Percentiles rank a stretch among this genome's conserved stretches.
These are phyloP conservation scores for Halesus radiatus DNA, from an alignment of 1,140 invertebrate species.

Conservation along the genomic window DNA sequence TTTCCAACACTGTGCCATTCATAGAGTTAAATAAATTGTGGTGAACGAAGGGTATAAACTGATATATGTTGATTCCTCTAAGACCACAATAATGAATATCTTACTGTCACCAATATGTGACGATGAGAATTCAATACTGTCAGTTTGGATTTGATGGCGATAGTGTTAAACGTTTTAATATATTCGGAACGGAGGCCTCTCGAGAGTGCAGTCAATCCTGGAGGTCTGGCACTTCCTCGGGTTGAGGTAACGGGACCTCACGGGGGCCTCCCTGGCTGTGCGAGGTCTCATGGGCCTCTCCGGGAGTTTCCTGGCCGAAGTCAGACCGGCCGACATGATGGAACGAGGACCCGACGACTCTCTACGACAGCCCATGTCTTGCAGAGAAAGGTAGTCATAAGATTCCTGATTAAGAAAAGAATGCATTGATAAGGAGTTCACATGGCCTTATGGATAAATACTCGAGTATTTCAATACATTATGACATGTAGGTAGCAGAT, in stretches of 20 bases:
- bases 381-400: conserved; percentile 52
- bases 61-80: too few relatives aligned
- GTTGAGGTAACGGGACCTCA: conserved; percentile 31
- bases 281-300: conserved; percentile 49
- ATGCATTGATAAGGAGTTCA: background rate
- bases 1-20: too few relatives aligned
- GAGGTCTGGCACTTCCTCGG: conserved; percentile 53
- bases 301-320: background rate
- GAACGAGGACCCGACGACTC: conserved; percentile 48
- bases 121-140: too few relatives aligned
- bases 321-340: conserved; percentile 33
- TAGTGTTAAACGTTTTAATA: conserved; percentile 34
- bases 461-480: background rate
- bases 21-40: too few relatives aligned
- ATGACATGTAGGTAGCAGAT: background rate
- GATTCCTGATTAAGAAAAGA: conserved; percentile 45
- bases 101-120: too few relatives aligned
- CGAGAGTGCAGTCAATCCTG: conserved; percentile 47
- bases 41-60: too few relatives aligned
- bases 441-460: background rate
- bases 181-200: conserved; percentile 55
- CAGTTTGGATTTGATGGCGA: too few relatives aligned
- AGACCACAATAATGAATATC: too few relatives aligned
- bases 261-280: conserved; percentile 48
- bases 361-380: conserved; percentile 49